Conservation (phyloP, 2,797 vertebrate species). For the Hoplostethus mediterraneus region DNA sequence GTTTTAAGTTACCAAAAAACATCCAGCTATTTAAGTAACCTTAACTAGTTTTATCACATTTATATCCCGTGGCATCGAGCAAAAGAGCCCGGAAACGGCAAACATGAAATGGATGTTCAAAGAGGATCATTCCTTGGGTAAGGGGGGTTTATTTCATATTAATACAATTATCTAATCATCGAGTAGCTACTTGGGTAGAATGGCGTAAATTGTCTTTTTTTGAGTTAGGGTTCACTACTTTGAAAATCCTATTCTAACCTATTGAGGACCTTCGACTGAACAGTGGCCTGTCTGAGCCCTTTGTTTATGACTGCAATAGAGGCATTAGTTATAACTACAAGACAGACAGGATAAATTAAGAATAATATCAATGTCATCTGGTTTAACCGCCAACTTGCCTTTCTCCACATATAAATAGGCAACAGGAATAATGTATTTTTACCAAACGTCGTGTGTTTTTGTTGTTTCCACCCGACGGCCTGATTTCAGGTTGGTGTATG, state of each 20-base stretch:
- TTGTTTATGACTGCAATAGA: conserved; percentile 14
- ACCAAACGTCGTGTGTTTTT: conserved; percentile 10
- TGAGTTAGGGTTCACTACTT: accelerated
- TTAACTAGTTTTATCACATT: background rate
- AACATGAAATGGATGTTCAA: conserved; percentile 99
- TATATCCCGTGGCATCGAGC: conserved; percentile 37
- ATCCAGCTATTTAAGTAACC: background rate
- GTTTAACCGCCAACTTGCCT: accelerated
- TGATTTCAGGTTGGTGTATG: conserved; percentile 8
- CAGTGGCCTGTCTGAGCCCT: conserved; percentile 42
- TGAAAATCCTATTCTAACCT: accelerated
- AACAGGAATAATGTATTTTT: accelerated
- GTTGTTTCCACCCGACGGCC: background rate
- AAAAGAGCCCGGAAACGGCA: conserved; percentile 66
- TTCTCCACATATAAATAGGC: accelerated
- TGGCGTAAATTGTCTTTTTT: too few species aligned
- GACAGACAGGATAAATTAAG: background rate
- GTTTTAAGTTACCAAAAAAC: too few species aligned
- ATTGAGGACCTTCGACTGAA: background rate
- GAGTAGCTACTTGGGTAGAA: too few species aligned
- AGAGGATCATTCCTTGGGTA: conserved; percentile 97
- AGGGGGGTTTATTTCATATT: conserved; percentile 49
- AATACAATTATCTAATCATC: conserved; percentile 1
- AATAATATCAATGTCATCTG: background rate
- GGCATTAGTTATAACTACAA: background rate